Conservation (phyloP, 2,113 vertebrate genomes). For the Syngnathoides biaculeatus region DNA sequence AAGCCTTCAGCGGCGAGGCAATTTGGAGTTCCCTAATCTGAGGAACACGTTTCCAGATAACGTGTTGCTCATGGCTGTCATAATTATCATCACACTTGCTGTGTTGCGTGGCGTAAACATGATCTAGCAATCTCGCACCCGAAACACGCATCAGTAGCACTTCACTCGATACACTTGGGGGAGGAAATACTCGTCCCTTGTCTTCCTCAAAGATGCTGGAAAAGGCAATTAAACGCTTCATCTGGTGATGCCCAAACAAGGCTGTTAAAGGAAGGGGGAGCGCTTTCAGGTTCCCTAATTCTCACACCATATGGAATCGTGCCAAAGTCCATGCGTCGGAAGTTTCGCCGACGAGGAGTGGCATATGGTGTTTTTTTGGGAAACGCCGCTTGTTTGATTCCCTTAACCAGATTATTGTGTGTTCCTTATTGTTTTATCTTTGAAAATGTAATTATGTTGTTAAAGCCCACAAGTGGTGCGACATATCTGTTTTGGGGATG, state of each 20-base stretch:
- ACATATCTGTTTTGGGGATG: background rate
- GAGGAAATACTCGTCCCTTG: slow-evolving; percentile 35
- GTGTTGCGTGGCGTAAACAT: slow-evolving; percentile 36
- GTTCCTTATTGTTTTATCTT: slow-evolving; percentile 37
- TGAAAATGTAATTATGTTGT: slow-evolving; percentile 49
- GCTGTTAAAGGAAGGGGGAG: slow-evolving; percentile 43
- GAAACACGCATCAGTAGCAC: slow-evolving; percentile 33
- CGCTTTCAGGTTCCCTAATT: slow-evolving; percentile 50
- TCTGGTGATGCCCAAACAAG: slow-evolving; percentile 50
- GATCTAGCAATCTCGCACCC: slow-evolving; percentile 35
- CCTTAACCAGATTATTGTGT: slow-evolving; percentile 17
- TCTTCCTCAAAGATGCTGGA: slow-evolving; percentile 42
- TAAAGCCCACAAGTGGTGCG: slow-evolving; percentile 9
- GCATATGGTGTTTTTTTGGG: slow-evolving; percentile 24
- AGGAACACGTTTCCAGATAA: background rate
- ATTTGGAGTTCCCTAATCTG: background rate
- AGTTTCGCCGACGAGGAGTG: slow-evolving; percentile 9
- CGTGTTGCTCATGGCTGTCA: slow-evolving; percentile 21
- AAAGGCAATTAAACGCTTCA: slow-evolving; percentile 65
- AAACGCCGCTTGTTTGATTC: background rate
- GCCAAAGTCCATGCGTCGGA: slow-evolving; percentile 33
- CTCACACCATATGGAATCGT: slow-evolving; percentile 23
- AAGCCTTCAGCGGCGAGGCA: background rate
- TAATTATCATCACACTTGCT: slow-evolving; percentile 34
- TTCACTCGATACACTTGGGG: slow-evolving; percentile 34